Percentiles rank a stretch among this genome's conserved stretches.
Conservation (phyloP, 2,888 invertebrate genomes). For the Drosophila lacicola region DNA sequence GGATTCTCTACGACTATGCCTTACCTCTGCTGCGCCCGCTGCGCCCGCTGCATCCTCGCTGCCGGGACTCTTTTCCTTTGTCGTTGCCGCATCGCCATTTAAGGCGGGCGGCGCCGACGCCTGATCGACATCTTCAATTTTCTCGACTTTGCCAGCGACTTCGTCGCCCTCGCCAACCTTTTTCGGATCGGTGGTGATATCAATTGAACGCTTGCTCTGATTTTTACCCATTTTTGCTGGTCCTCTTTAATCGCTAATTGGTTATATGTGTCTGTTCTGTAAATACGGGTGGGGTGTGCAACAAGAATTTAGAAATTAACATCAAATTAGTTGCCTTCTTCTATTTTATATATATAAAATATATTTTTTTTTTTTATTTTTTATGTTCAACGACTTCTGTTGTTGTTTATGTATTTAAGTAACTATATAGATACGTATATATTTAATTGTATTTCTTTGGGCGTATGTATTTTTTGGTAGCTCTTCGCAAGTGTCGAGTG, state of each 20-base stretch:
- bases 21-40: constrained; percentile 51
- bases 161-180: constrained; percentile 86
- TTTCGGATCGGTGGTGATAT: constrained; percentile 89
- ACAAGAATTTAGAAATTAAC: constrained; percentile 40
- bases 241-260: constrained; percentile 84
- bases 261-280: constrained; percentile 47
- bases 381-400: background rate
- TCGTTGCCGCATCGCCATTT: constrained; percentile 88
- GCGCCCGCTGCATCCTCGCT: constrained; percentile 81
- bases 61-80: constrained; percentile 87
- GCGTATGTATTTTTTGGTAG: background rate
- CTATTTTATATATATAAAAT: constrained; percentile 3
- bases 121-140: constrained; percentile 91
- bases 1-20: background rate
- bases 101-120: constrained; percentile 79
- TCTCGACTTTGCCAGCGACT: constrained; percentile 90
- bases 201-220: constrained; percentile 95
- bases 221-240: constrained; percentile 90
- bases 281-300: constrained; percentile 27
- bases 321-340: constrained; percentile 26
- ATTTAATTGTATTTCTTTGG: constrained; percentile 4
- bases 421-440: constrained; percentile 1
- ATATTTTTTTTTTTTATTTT: background rate
- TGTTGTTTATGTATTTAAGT: background rate
- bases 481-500: constrained; percentile 15